phyloP scores from a whole-genome alignment of 2,797 vertebrate genomes.

The Spinibarbus caldwelli region DNA sequence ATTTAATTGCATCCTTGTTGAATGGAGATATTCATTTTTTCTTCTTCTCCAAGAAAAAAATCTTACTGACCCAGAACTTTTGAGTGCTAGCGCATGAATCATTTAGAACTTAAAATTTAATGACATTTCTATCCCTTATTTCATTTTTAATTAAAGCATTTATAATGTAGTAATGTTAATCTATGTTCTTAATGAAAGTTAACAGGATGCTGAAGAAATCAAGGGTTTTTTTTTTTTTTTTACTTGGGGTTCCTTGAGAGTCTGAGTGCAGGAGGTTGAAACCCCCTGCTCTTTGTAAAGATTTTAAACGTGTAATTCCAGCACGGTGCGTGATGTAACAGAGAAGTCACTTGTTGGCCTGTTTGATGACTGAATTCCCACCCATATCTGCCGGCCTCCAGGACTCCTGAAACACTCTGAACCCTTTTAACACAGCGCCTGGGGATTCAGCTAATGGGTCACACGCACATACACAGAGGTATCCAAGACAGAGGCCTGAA shows the following conservation, averaged over 20 bases:
- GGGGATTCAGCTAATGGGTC: slow-evolving; percentile 48
- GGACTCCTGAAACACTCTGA: slow-evolving; percentile 66
- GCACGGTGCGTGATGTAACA: slow-evolving; percentile 44
- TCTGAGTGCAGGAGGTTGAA: neutral
- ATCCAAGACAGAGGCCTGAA: slow-evolving; percentile 46
- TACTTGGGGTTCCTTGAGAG: too few species aligned
- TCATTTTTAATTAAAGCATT: neutral
- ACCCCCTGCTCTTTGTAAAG: slow-evolving; percentile 48
- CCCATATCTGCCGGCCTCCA: slow-evolving; percentile 55
- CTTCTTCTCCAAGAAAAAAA: neutral
- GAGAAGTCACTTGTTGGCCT: slow-evolving; percentile 57
- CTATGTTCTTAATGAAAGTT: too few species aligned
- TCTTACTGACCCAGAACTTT: neutral
- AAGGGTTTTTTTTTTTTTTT: neutral
- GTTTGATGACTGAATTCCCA: slow-evolving; percentile 62
- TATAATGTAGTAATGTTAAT: too few species aligned
- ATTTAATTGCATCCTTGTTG: neutral
- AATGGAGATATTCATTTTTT: neutral
- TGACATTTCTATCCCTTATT: neutral
- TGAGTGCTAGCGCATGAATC: neutral
- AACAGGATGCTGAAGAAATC: too few species aligned
- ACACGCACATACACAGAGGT: slow-evolving; percentile 53
- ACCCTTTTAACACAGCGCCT: slow-evolving; percentile 52
- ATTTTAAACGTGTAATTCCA: slow-evolving; percentile 53
- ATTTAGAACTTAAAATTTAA: neutral